Percentiles rank a stretch among this genome's conserved stretches.
Conservation (phyloP, 2,113 vertebrate genomes). For the Dipodomys stephensi region DNA sequence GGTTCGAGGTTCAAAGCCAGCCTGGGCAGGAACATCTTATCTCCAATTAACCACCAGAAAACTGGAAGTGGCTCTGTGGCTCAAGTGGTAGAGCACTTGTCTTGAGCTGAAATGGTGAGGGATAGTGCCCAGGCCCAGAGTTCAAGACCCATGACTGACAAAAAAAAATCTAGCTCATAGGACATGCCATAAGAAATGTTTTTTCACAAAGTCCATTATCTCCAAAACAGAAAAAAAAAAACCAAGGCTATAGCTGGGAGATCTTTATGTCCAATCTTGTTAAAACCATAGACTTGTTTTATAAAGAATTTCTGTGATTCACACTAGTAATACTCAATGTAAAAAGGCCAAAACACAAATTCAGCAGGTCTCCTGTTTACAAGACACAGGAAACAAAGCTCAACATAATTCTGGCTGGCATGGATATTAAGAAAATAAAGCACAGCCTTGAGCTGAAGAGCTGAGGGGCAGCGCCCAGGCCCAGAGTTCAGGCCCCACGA, state of each 20-base stretch:
- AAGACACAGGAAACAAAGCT: slow-evolving; percentile 1
- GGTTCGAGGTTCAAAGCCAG: too few species aligned
- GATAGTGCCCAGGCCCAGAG: too few species aligned
- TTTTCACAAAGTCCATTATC: background rate
- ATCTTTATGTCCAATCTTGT: background rate
- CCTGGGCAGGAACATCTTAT: too few species aligned
- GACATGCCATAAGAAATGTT: background rate
- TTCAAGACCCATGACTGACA: too few species aligned
- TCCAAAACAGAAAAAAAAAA: slow-evolving; percentile 36
- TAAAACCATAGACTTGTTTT: slow-evolving; percentile 45
- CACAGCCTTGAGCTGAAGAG: too few species aligned
- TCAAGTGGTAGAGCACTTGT: too few species aligned
- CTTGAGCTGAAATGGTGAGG: too few species aligned
- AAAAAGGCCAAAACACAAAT: background rate
- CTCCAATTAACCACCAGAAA: too few species aligned
- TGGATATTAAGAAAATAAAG: slow-evolving; percentile 12
- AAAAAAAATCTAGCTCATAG: background rate
- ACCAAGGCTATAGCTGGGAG: background rate
- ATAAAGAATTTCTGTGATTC: slow-evolving; percentile 30
- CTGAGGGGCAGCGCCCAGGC: too few species aligned
- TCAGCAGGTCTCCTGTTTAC: background rate
- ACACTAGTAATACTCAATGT: slow-evolving; percentile 35
- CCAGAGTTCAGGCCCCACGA: too few species aligned
- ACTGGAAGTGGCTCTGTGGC: too few species aligned
- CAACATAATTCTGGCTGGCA: background rate